A percentile compares a stretch with the other conserved stretches of the same genome.
phyloP scores from a whole-genome alignment of 2,888 invertebrate species.

The Leptinotarsa rubiginosa region DNA sequence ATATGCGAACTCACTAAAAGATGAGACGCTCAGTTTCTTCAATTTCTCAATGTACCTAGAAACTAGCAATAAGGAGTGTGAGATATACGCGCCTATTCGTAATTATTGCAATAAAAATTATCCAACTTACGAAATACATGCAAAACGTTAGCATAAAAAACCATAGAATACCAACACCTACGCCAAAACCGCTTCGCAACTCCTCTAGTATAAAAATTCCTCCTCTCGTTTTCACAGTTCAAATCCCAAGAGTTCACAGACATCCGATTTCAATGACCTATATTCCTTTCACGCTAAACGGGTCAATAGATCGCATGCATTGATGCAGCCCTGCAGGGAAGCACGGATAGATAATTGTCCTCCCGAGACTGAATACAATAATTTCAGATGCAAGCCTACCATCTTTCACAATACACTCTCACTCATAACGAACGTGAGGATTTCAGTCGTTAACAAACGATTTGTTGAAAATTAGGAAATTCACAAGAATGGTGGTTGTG shows the following conservation, averaged over 20 bases:
- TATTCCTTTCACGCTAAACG: slow-evolving; percentile 30
- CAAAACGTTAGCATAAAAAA: too few species aligned
- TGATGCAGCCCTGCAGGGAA: slow-evolving; percentile 35
- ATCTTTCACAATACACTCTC: slow-evolving; percentile 18
- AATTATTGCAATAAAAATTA: too few species aligned
- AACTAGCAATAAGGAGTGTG: too few species aligned
- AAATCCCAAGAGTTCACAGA: slow-evolving; percentile 19
- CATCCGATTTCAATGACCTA: slow-evolving; percentile 34
- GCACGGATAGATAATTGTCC: slow-evolving; percentile 37
- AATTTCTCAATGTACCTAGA: too few species aligned
- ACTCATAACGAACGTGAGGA: neutral
- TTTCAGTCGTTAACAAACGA: neutral
- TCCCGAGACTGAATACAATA: slow-evolving; percentile 11
- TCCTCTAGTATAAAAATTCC: neutral
- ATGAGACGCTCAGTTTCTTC: too few species aligned
- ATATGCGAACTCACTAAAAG: too few species aligned
- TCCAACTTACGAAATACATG: too few species aligned
- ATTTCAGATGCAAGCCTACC: slow-evolving; percentile 6
- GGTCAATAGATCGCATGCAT: slow-evolving; percentile 38
- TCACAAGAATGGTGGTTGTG: neutral
- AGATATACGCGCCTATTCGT: too few species aligned
- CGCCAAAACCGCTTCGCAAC: neutral
- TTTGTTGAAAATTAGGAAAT: neutral
- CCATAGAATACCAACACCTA: too few species aligned
- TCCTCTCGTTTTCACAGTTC: neutral